Percentiles rank a stretch among this genome's conserved stretches.
These are phyloP conservation scores for Harpagifer antarcticus DNA, from an alignment of 2,797 vertebrate species.

Conservation along the genomic window DNA sequence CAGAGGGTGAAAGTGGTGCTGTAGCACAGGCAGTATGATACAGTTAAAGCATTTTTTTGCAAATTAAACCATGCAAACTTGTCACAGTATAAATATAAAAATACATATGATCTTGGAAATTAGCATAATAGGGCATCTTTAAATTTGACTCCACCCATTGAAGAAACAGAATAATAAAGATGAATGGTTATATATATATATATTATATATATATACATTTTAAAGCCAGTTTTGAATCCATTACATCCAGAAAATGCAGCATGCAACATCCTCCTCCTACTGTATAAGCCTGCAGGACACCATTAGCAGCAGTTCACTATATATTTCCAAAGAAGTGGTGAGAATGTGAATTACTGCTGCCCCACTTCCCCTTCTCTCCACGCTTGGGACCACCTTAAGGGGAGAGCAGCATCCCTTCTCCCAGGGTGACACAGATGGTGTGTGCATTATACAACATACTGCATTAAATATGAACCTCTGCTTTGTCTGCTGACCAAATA, in stretches of 20 bases:
- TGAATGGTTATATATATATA: no score
- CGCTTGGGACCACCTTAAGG: slow-evolving; percentile 52
- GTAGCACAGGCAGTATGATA: no score
- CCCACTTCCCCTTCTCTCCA: slow-evolving; percentile 62
- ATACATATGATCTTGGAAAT: no score
- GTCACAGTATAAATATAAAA: no score
- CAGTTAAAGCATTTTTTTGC: no score
- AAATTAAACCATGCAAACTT: no score
- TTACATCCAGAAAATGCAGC: neutral
- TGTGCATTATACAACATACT: slow-evolving; percentile 60
- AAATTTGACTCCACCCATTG: neutral
- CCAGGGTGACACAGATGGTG: slow-evolving; percentile 54
- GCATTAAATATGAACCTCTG: slow-evolving; percentile 44
- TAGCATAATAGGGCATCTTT: neutral
- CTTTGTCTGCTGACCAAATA: slow-evolving; percentile 4
- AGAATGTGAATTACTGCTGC: slow-evolving; percentile 74
- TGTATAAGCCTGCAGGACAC: slow-evolving; percentile 31
- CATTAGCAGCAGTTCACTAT: slow-evolving; percentile 52
- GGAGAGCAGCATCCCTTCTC: slow-evolving; percentile 44
- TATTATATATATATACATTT: no score
- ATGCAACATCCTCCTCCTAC: neutral
- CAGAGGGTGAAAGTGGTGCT: no score
- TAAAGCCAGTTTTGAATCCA: neutral
- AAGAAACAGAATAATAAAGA: neutral
- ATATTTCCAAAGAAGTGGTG: slow-evolving; percentile 56